A percentile compares a stretch with the other conserved stretches of the same genome.
These are phyloP conservation scores for Cactoblastis cactorum DNA, from an alignment of 2,888 invertebrate genomes.

Conservation along the genomic window DNA sequence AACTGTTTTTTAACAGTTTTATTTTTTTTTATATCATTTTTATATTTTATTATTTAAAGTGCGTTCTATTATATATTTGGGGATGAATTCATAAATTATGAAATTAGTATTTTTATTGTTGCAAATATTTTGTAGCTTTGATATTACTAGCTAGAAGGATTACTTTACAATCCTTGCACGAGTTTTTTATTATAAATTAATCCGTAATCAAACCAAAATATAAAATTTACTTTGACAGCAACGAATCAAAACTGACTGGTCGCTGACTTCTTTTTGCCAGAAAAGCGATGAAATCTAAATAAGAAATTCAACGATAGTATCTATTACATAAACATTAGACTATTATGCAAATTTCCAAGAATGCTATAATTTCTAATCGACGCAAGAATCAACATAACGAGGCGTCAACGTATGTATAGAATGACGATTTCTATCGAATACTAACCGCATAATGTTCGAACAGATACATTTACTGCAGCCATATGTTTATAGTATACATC, in stretches of 20 bases:
- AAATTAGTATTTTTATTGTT: too few relatives aligned
- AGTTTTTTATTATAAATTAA: too few relatives aligned
- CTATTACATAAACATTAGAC: conserved; percentile 22
- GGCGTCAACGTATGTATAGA: conserved; percentile 22
- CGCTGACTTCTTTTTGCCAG: background rate
- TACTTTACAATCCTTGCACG: too few relatives aligned
- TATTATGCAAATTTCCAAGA: conserved; percentile 21
- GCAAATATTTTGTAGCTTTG: too few relatives aligned
- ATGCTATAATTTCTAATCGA: conserved; percentile 24
- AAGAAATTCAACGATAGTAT: conserved; percentile 8
- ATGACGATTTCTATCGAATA: conserved; percentile 38
- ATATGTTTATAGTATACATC: conserved; percentile 3
- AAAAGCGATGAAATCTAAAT: conserved; percentile 4
- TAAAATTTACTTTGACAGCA: background rate
- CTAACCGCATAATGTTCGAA: conserved; percentile 8
- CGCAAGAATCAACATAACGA: conserved; percentile 29
- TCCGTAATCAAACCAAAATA: too few relatives aligned
- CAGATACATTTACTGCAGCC: conserved; percentile 5
- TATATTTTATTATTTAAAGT: too few relatives aligned
- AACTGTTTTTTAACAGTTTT: too few relatives aligned
- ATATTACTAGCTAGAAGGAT: too few relatives aligned
- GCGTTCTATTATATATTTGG: too few relatives aligned
- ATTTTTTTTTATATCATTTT: too few relatives aligned
- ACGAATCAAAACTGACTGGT: background rate
- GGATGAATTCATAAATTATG: too few relatives aligned